phyloP scores from a whole-genome alignment of 2,797 vertebrate species.

The Pempheris klunzingeri region DNA sequence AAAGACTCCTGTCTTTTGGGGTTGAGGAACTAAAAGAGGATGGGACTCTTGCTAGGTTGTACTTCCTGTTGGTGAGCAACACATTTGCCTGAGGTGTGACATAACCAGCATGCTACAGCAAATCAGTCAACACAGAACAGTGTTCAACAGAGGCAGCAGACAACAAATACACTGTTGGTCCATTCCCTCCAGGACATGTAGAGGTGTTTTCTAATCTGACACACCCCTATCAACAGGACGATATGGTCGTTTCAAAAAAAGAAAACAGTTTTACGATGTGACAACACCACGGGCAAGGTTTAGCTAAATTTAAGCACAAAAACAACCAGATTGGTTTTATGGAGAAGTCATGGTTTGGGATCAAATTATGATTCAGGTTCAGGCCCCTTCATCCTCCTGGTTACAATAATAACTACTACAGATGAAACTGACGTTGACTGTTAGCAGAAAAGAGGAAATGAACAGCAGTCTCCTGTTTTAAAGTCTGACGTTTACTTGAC shows the following conservation, averaged over 20 bases:
- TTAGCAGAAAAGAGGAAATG: neutral
- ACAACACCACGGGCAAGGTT: neutral
- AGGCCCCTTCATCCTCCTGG: neutral
- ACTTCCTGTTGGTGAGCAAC: slow-evolving; percentile 35
- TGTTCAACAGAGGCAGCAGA: neutral
- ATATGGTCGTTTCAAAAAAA: neutral
- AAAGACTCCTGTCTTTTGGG: slow-evolving; percentile 33
- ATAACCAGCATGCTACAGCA: neutral
- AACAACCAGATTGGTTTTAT: neutral
- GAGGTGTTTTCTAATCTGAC: neutral
- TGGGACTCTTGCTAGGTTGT: neutral
- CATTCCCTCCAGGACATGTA: neutral
- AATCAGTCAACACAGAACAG: neutral
- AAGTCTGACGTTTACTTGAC: neutral
- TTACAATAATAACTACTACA: neutral
- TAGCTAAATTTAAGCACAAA: neutral
- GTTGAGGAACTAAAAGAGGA: slow-evolving; percentile 40
- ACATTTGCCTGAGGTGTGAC: slow-evolving; percentile 9
- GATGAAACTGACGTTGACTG: neutral
- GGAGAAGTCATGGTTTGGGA: neutral
- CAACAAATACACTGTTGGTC: neutral
- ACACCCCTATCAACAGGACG: neutral
- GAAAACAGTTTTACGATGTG: neutral
- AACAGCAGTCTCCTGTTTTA: neutral
- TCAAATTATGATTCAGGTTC: neutral